Conservation (phyloP, 1,140 invertebrate species). For the Trypoxylus dichotomus region DNA sequence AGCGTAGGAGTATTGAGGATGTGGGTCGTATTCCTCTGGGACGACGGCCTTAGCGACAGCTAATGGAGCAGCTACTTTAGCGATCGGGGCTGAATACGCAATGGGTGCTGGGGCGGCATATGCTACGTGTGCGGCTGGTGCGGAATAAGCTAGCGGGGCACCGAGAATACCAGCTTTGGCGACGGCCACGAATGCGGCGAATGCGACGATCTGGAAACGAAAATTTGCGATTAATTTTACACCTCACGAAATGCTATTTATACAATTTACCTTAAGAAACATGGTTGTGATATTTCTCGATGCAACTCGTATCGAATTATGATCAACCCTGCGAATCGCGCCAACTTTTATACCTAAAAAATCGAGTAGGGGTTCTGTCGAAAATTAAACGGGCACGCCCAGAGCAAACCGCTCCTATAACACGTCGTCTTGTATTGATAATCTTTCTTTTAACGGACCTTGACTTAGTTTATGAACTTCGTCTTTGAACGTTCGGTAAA, state of each 20-base stretch:
- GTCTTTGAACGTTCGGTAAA: neutral
- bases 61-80: slow-evolving; percentile 41
- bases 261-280: slow-evolving; percentile 26
- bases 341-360: slow-evolving; percentile 19
- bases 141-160: slow-evolving; percentile 6
- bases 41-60: slow-evolving; percentile 48
- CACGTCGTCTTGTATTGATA: neutral
- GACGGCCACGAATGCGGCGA: slow-evolving; percentile 54
- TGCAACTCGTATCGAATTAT: neutral
- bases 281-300: slow-evolving; percentile 7
- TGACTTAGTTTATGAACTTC: slow-evolving; percentile 23
- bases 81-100: slow-evolving; percentile 42
- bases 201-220: slow-evolving; percentile 54
- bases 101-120: slow-evolving; percentile 36
- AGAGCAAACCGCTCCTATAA: slow-evolving; percentile 3
- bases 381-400: slow-evolving; percentile 6
- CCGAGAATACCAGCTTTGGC: slow-evolving; percentile 50
- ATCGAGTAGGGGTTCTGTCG: slow-evolving; percentile 5
- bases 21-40: slow-evolving; percentile 38
- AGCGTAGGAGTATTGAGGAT: slow-evolving; percentile 54
- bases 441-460: slow-evolving; percentile 11
- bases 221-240: neutral
- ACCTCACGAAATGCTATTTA: neutral
- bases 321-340: neutral
- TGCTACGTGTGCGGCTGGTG: neutral